Conservation (phyloP, 1,140 invertebrate species). For the Drepana arcuata region DNA sequence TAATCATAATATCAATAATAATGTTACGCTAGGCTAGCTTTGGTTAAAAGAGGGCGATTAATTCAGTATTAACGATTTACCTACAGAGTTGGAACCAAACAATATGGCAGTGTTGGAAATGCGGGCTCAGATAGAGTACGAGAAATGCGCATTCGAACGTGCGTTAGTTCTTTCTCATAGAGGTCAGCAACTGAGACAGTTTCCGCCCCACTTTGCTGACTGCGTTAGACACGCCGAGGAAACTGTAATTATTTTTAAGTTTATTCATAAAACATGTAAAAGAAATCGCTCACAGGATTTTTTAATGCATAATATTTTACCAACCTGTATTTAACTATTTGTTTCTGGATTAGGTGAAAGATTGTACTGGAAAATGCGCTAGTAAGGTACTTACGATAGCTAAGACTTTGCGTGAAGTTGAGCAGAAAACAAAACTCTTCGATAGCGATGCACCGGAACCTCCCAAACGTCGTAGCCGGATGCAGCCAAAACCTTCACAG, state of each 20-base stretch:
- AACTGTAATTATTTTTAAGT: slow-evolving; percentile 31
- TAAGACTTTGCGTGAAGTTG: slow-evolving; percentile 9
- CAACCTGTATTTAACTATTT: too few species aligned
- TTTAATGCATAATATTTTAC: not conserved
- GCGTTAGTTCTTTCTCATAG: slow-evolving; percentile 38
- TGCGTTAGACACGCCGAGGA: slow-evolving; percentile 51
- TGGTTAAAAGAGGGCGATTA: not conserved
- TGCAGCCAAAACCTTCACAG: slow-evolving; percentile 26
- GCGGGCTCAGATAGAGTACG: slow-evolving; percentile 51
- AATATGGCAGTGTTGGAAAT: slow-evolving; percentile 53
- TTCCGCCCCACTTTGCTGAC: slow-evolving; percentile 49
- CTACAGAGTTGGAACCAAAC: slow-evolving; percentile 46
- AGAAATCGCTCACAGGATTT: not conserved
- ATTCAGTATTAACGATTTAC: slow-evolving; percentile 5
- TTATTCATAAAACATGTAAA: not conserved
- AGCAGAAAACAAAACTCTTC: slow-evolving; percentile 11
- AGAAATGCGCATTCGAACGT: slow-evolving; percentile 54
- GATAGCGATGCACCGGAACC: slow-evolving; percentile 11
- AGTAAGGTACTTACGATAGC: slow-evolving; percentile 28
- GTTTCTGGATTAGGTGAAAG: too few species aligned
- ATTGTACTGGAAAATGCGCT: slow-evolving; percentile 37
- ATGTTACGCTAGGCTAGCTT: too few species aligned
- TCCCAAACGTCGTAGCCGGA: slow-evolving; percentile 18
- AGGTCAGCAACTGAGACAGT: slow-evolving; percentile 25
- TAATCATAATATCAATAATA: too few species aligned